Evolutionary conservation across 2,888 invertebrate genomes (phyloP).

Genomic region (Drosophila diplacantha): DNA sequence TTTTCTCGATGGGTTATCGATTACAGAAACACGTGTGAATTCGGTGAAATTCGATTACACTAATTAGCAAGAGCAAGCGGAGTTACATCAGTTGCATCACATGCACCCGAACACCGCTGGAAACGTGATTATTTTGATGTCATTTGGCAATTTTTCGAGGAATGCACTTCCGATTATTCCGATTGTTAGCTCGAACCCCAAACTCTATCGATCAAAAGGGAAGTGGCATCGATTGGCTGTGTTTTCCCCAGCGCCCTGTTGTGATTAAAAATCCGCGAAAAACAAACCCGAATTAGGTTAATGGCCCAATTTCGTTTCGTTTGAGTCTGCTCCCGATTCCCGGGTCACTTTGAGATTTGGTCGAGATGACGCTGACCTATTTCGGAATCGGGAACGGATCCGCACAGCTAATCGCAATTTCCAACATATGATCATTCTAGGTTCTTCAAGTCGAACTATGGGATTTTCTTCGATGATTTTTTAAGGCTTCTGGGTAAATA

Average conservation of each 20-base stretch:
- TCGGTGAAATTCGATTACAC: background rate
- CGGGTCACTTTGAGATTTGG: conserved; percentile 24
- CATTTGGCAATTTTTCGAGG: no score
- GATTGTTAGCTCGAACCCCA: background rate
- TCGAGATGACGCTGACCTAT: conserved; percentile 48
- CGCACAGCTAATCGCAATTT: conserved; percentile 21
- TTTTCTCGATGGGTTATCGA: background rate
- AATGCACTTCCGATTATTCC: background rate
- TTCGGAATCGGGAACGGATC: conserved; percentile 20
- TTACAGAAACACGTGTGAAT: conserved; percentile 15
- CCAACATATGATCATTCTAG: background rate
- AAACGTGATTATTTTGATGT: conserved; percentile 8
- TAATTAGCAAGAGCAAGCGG: background rate
- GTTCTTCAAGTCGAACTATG: background rate
- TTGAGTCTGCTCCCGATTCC: conserved; percentile 27
- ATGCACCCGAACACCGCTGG: background rate
- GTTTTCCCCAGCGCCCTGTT: conserved; percentile 4
- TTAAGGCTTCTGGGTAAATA: background rate
- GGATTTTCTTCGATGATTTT: background rate
- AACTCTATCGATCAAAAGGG: conserved; percentile 1
- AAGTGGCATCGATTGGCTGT: background rate
- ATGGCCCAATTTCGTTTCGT: conserved; percentile 34
- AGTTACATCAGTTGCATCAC: conserved; percentile 1
- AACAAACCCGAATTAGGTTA: conserved; percentile 44
- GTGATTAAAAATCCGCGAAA: conserved; percentile 12